Conservation (phyloP, 2,113 vertebrate genomes). For the Xiphorhynchus elegans region DNA sequence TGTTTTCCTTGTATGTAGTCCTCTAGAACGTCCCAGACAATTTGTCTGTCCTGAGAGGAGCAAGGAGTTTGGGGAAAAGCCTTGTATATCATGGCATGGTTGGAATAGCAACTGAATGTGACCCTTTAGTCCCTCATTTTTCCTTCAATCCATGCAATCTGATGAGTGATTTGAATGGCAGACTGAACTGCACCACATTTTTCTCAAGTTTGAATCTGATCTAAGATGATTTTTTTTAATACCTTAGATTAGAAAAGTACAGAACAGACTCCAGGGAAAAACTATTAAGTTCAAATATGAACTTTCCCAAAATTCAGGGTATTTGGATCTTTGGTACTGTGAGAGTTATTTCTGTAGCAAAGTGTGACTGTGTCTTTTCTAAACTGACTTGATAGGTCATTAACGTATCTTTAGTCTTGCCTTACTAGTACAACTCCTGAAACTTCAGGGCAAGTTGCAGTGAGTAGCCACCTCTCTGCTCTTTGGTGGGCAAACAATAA, state of each 20-base stretch:
- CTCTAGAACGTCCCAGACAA: not conserved
- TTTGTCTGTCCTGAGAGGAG: not conserved
- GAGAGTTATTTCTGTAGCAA: conserved; percentile 13
- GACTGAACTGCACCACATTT: not conserved
- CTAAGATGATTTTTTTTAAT: not conserved
- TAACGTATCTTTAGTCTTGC: not conserved
- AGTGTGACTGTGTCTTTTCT: not conserved
- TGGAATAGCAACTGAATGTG: not conserved
- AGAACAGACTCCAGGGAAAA: not conserved
- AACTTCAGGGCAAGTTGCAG: not conserved
- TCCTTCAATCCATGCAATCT: not conserved
- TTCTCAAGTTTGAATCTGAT: not conserved
- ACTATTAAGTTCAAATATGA: not conserved
- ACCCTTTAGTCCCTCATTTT: not conserved
- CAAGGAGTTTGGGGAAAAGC: not conserved
- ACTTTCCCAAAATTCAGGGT: not conserved
- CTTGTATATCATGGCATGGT: fast-evolving
- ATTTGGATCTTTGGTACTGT: not conserved
- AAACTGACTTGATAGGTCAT: conserved; percentile 2
- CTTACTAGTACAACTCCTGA: not conserved
- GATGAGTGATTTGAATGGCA: not conserved
- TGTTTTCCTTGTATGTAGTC: not conserved
- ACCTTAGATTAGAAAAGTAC: not conserved
- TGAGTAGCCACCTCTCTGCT: not conserved
- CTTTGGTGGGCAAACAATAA: not conserved